These are phyloP conservation scores for Silvanus unidentatus DNA, from an alignment of 2,888 invertebrate genomes.

Conservation along the genomic window DNA sequence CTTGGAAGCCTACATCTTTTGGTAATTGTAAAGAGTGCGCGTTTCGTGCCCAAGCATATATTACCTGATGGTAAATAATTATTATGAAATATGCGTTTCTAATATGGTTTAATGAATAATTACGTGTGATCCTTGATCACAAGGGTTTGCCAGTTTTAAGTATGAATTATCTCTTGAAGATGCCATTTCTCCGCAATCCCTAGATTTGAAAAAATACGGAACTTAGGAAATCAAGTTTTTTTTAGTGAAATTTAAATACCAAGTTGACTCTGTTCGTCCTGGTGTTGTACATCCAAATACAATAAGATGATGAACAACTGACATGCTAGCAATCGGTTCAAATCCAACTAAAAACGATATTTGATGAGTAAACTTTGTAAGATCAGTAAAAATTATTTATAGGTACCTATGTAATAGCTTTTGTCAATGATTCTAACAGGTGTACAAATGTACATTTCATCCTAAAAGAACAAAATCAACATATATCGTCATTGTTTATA, in stretches of 20 bases:
- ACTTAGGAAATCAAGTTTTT: not conserved
- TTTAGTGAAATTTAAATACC: too few species aligned
- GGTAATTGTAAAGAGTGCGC: conserved; percentile 79
- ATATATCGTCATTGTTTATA: too few species aligned
- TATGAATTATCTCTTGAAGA: conserved; percentile 42
- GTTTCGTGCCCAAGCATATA: conserved; percentile 93
- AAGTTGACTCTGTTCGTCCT: conserved; percentile 48
- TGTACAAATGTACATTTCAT: conserved; percentile 87
- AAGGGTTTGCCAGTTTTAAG: conserved; percentile 64
- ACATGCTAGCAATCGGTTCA: conserved; percentile 85
- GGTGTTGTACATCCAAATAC: conserved; percentile 84
- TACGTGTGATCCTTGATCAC: conserved; percentile 67
- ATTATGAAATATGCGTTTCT: not conserved
- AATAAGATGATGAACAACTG: conserved; percentile 89
- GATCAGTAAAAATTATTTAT: not conserved
- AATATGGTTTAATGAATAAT: conserved; percentile 13
- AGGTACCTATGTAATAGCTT: conserved; percentile 74
- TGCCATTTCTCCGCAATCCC: conserved; percentile 94
- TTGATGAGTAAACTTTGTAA: not conserved
- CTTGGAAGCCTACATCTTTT: conserved; percentile 84
- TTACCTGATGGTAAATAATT: conserved; percentile 58
- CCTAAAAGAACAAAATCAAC: conserved; percentile 54
- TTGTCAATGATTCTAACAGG: conserved; percentile 76
- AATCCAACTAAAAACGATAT: conserved; percentile 81
- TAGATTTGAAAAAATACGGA: conserved; percentile 40